These are phyloP conservation scores for Ganaspis brasiliensis DNA, from an alignment of 2,888 invertebrate genomes.

Conservation along the genomic window DNA sequence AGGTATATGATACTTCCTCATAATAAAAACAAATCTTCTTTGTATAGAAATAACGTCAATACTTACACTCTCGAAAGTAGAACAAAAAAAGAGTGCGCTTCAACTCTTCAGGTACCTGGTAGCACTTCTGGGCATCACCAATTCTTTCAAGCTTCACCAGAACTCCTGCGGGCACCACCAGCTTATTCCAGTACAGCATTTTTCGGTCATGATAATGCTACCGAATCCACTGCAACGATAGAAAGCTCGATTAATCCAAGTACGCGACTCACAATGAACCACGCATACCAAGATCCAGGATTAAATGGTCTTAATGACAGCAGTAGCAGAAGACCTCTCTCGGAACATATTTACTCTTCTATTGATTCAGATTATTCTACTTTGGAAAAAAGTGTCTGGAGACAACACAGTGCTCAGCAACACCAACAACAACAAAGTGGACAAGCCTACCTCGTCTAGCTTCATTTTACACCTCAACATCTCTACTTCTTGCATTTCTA, in stretches of 20 bases:
- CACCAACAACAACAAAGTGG: constrained; percentile 80
- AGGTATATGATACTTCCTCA: constrained; percentile 94
- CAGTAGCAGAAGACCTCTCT: constrained; percentile 85
- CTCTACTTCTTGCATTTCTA: constrained; percentile 43
- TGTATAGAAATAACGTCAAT: constrained; percentile 91
- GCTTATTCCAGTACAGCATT: constrained; percentile 67
- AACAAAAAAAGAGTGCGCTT: constrained; percentile 81
- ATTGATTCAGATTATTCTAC: constrained; percentile 95
- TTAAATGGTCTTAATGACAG: constrained; percentile 72
- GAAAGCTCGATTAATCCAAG: constrained; percentile 81
- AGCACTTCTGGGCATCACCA: constrained; percentile 66
- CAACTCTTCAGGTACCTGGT: constrained; percentile 77
- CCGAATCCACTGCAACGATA: constrained; percentile 83
- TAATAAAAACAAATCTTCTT: constrained; percentile 82
- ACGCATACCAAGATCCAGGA: constrained; percentile 77
- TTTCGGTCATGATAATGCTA: constrained; percentile 57
- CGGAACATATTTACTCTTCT: constrained; percentile 94
- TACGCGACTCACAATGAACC: constrained; percentile 81
- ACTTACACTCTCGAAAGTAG: constrained; percentile 87
- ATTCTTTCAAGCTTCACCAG: constrained; percentile 78
- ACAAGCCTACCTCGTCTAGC: constrained; percentile 81
- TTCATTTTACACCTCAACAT: constrained; percentile 41
- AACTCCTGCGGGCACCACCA: constrained; percentile 81
- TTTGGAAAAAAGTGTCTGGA: constrained; percentile 86
- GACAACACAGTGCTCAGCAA: constrained; percentile 80